Conservation (phyloP, 2,797 vertebrate genomes). For the Myripristis jacobus region DNA sequence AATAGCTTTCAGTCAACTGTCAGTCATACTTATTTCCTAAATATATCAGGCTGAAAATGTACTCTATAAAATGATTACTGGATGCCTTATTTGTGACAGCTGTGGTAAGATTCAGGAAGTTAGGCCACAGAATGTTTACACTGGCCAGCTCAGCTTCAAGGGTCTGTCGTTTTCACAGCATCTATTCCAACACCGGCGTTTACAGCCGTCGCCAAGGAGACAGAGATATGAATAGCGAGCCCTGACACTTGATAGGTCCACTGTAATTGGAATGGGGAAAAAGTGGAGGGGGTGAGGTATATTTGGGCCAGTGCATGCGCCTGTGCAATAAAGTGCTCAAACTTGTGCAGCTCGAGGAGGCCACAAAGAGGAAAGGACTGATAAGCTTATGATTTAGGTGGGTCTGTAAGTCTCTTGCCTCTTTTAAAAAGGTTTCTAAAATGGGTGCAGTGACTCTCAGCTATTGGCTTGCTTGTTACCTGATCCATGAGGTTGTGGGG, state of each 20-base stretch:
- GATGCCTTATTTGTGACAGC: not conserved
- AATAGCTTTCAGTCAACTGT: not conserved
- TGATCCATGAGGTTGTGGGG: constrained; percentile 13
- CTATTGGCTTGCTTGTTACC: not conserved
- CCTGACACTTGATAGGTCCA: constrained; percentile 78
- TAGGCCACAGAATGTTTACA: constrained; percentile 34
- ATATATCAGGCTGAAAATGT: not conserved
- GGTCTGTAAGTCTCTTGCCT: constrained; percentile 61
- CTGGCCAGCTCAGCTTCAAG: constrained; percentile 26
- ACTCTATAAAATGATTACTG: not conserved
- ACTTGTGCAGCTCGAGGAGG: constrained; percentile 45
- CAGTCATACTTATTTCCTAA: not conserved
- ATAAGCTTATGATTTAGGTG: constrained; percentile 50
- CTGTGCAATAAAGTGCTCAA: constrained; percentile 38
- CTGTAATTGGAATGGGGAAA: constrained; percentile 57
- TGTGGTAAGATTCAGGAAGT: constrained; percentile 17
- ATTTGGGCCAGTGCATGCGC: constrained; percentile 69
- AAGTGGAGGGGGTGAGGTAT: constrained; percentile 53
- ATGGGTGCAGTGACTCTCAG: constrained; percentile 37
- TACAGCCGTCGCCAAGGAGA: constrained; percentile 73
- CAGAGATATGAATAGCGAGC: constrained; percentile 83
- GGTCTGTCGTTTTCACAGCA: constrained; percentile 41
- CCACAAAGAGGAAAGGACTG: constrained; percentile 62
- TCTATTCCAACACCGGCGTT: constrained; percentile 60
- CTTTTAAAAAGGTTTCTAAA: constrained; percentile 48